Conservation (phyloP, 2,113 vertebrate genomes). For the Lucifuga dentata region DNA sequence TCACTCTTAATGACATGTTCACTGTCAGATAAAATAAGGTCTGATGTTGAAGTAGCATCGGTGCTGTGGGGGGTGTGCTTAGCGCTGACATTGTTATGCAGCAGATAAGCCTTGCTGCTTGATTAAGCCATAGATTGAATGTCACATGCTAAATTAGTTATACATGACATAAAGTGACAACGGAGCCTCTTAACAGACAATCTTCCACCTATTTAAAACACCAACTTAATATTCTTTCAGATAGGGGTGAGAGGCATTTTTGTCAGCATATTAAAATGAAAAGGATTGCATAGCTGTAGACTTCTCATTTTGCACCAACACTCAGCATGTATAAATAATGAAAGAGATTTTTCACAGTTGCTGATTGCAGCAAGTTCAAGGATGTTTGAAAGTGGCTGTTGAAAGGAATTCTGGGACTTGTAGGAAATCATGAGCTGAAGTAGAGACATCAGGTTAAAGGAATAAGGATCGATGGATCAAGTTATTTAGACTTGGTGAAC, state of each 20-base stretch:
- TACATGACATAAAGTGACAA: too few species aligned
- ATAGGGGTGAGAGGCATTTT: neutral
- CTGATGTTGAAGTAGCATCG: slow-evolving; percentile 18
- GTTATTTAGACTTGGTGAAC: neutral
- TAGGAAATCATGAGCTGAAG: too few species aligned
- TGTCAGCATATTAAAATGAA: too few species aligned
- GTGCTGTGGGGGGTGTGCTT: neutral
- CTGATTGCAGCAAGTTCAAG: neutral
- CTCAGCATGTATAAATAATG: too few species aligned
- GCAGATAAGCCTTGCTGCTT: slow-evolving; percentile 23
- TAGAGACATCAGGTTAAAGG: too few species aligned
- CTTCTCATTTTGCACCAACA: neutral
- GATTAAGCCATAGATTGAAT: slow-evolving; percentile 30
- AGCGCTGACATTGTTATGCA: slow-evolving; percentile 16
- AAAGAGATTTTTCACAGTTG: too few species aligned
- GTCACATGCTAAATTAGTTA: slow-evolving; percentile 7
- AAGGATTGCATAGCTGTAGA: neutral
- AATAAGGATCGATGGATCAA: neutral
- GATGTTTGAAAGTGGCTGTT: too few species aligned
- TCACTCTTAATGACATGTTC: slow-evolving; percentile 34
- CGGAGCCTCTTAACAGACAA: too few species aligned
- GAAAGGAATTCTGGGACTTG: too few species aligned
- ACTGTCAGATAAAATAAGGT: neutral
- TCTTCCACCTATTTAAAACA: neutral
- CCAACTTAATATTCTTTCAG: neutral